Conservation (phyloP, 2,888 invertebrate genomes). For the Athetis lepigone region DNA sequence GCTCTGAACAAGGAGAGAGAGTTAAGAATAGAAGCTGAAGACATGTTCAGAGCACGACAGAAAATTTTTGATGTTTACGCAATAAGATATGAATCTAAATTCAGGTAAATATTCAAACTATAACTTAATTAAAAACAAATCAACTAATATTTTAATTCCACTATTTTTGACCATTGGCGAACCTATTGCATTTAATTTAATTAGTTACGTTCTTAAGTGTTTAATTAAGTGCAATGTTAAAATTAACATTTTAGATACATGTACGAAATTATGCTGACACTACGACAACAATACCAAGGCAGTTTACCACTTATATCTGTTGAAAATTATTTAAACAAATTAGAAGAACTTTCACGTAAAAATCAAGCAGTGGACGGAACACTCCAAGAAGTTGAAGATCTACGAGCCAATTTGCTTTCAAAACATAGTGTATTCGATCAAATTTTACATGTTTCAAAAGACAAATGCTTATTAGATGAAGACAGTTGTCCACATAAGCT, state of each 20-base stretch:
- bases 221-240: too few species aligned
- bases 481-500: conserved; percentile 81
- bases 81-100: conserved; percentile 80
- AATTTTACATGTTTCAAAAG: conserved; percentile 77
- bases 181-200: too few species aligned
- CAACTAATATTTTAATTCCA: background rate
- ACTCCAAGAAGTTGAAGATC: conserved; percentile 81
- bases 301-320: conserved; percentile 79
- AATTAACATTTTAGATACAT: conserved; percentile 77
- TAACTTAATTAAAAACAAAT: too few species aligned
- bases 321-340: conserved; percentile 80
- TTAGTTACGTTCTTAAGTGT: too few species aligned
- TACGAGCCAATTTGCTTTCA: conserved; percentile 76
- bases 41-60: conserved; percentile 80
- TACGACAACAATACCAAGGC: conserved; percentile 86
- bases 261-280: conserved; percentile 79
- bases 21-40: conserved; percentile 79
- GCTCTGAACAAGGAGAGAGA: conserved; percentile 82
- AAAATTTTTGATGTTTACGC: conserved; percentile 84
- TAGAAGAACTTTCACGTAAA: conserved; percentile 78
- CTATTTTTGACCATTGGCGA: background rate
- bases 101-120: conserved; percentile 75
- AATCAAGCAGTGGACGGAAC: conserved; percentile 76
- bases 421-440: conserved; percentile 84
- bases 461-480: conserved; percentile 77